Percentiles rank a stretch among this genome's conserved stretches.
Evolutionary conservation across 2,113 vertebrate genomes (phyloP).

Genomic region (Azemiops feae): DNA sequence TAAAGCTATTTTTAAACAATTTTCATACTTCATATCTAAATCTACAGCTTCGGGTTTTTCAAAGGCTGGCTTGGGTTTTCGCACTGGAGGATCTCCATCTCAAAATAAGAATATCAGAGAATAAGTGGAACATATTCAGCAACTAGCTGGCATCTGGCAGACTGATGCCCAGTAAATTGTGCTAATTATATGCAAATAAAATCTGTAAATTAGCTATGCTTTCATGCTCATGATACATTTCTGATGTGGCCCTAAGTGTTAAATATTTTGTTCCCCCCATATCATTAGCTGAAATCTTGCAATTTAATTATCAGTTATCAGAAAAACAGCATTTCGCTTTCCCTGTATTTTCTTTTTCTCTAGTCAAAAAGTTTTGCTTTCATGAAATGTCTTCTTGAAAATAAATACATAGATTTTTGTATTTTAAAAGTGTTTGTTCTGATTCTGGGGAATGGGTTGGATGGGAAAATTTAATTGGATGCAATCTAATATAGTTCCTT

Average conservation of each 20-base stretch:
- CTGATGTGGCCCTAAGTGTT: slow-evolving; percentile 20
- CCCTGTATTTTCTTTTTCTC: neutral
- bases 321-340: neutral
- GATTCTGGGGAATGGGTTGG: neutral
- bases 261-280: slow-evolving; percentile 9
- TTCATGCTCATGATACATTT: slow-evolving; percentile 14
- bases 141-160: slow-evolving; percentile 25
- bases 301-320: slow-evolving; percentile 25
- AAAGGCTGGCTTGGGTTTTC: neutral
- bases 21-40: neutral
- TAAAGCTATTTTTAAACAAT: neutral
- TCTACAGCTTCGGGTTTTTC: neutral
- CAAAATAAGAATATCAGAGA: neutral
- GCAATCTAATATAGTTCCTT: neutral
- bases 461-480: neutral
- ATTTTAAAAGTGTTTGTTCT: neutral
- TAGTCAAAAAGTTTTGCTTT: neutral
- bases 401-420: neutral
- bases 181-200: slow-evolving; percentile 35
- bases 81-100: neutral
- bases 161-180: slow-evolving; percentile 24
- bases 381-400: neutral
- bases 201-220: slow-evolving; percentile 24
- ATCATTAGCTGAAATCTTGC: slow-evolving; percentile 31
- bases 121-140: slow-evolving; percentile 28